Conservation (phyloP, 1,140 invertebrate species). For the Drosophila navojoa region DNA sequence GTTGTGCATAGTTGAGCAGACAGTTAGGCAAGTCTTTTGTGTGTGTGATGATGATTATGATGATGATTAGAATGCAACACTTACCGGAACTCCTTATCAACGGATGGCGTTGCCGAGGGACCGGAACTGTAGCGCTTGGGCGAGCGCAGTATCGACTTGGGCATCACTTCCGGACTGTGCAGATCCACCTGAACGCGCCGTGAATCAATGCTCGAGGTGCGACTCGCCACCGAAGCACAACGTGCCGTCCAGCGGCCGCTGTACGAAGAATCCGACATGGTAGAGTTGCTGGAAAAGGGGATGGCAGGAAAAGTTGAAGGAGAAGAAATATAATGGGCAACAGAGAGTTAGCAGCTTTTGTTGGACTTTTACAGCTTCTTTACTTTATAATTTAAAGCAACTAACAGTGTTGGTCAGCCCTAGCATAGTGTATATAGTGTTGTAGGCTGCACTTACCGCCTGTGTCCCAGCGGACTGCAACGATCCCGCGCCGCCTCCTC, state of each 20-base stretch:
- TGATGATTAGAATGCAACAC: slow-evolving; percentile 9
- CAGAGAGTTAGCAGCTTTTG: no score
- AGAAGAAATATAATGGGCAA: no score
- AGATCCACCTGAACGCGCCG: slow-evolving; percentile 77
- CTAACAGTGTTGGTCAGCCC: neutral
- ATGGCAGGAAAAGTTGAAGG: neutral
- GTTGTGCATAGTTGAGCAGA: slow-evolving; percentile 18
- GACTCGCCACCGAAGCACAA: slow-evolving; percentile 76
- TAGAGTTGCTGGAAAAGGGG: slow-evolving; percentile 68
- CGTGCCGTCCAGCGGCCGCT: slow-evolving; percentile 80
- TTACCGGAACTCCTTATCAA: slow-evolving; percentile 79
- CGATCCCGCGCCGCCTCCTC: slow-evolving; percentile 84
- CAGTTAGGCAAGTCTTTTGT: slow-evolving; percentile 12
- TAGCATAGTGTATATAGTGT: neutral
- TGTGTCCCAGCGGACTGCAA: slow-evolving; percentile 71
- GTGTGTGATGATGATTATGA: neutral
- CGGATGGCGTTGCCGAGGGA: slow-evolving; percentile 79
- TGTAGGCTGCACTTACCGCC: slow-evolving; percentile 52
- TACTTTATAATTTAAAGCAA: no score
- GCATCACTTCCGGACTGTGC: slow-evolving; percentile 78
- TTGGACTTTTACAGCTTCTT: no score
- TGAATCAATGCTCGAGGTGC: slow-evolving; percentile 82
- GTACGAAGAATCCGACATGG: slow-evolving; percentile 81
- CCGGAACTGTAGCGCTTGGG: slow-evolving; percentile 77
- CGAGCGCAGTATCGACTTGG: slow-evolving; percentile 75